Evolutionary conservation across 37 sponge, comb jelly and placozoan genomes (phyloP), one percentile per base, ranked within the genome.

Genomic region (Cladorhizidae sp.): DNA sequence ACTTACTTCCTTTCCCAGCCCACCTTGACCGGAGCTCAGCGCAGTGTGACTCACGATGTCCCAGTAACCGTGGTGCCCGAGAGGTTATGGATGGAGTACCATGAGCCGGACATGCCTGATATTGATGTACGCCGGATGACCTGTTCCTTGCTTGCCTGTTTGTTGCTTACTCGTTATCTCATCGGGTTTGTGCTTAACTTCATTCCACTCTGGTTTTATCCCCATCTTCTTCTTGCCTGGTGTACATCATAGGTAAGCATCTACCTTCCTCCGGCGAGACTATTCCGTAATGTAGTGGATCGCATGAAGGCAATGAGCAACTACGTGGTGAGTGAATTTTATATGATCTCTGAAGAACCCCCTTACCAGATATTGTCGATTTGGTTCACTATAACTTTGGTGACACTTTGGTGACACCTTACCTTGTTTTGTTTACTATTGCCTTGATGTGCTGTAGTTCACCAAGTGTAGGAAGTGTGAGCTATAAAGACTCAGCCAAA

Each of bases 71-170:
- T 97, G 31, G 87, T 97, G 40, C 97, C 97, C 1, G 90, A 78
- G 40, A 49, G 90, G 25, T 76, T 92, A 2, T 97, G 97, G 97
- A 20, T 67, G 0, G 92, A 93, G 57, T 97, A 93, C 75, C 92
- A 93, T 78, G 97, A 97, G 63, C 97, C 97, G 33, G 70, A 74
- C 73, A 97, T 97, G 97, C 97, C 95, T 28, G 91, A 96, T 33
- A 87, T 96, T 63, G 90, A 93, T 77, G 92, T 96, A 61, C 58
- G 67, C 32, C 26, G n/a, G n/a, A n/a, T n/a, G n/a, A n/a, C n/a
- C n/a, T n/a, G n/a, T n/a, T n/a, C n/a, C n/a, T n/a, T n/a, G n/a
- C n/a, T n/a, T n/a, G n/a, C n/a, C n/a, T n/a, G n/a, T n/a, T n/a
- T n/a, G n/a, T n/a, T n/a, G n/a, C n/a, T n/a, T n/a, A n/a, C n/a